Conservation (phyloP, 2,113 vertebrate genomes). For the Egretta garzetta region DNA sequence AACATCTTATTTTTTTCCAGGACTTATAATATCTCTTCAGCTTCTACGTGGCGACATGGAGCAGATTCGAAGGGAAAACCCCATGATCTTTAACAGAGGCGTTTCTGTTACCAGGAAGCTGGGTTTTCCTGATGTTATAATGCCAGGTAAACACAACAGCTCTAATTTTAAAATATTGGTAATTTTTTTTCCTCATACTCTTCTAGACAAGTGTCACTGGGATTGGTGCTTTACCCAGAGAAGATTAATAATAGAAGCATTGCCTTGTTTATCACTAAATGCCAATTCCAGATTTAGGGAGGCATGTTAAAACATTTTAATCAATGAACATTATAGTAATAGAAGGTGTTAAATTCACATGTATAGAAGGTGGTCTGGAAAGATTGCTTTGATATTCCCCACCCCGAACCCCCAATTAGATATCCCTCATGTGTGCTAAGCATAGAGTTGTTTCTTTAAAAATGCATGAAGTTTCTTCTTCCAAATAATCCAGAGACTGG, state of each 20-base stretch:
- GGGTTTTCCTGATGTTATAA: conserved; percentile 95
- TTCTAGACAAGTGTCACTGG: neutral
- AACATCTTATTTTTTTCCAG: conserved; percentile 70
- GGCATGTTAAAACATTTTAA: neutral
- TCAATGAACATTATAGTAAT: neutral
- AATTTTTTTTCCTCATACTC: neutral
- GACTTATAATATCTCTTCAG: conserved; percentile 94
- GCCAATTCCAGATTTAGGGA: neutral
- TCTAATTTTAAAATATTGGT: neutral
- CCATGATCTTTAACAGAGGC: conserved; percentile 89
- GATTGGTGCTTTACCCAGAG: neutral
- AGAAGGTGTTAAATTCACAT: neutral
- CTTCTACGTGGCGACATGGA: conserved; percentile 95
- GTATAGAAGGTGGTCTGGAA: neutral
- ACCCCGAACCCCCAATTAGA: neutral
- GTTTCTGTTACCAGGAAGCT: conserved; percentile 91
- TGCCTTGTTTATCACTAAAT: neutral
- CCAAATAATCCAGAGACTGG: neutral
- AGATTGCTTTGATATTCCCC: neutral
- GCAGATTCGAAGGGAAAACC: conserved; percentile 92
- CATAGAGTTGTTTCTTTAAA: neutral
- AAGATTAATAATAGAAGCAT: neutral
- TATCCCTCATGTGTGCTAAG: neutral
- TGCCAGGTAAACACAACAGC: conserved; percentile 85
- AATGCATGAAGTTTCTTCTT: neutral